These are phyloP conservation scores for Liolophura sinensis DNA, from an alignment of 1,140 invertebrate species.

Conservation along the genomic window DNA sequence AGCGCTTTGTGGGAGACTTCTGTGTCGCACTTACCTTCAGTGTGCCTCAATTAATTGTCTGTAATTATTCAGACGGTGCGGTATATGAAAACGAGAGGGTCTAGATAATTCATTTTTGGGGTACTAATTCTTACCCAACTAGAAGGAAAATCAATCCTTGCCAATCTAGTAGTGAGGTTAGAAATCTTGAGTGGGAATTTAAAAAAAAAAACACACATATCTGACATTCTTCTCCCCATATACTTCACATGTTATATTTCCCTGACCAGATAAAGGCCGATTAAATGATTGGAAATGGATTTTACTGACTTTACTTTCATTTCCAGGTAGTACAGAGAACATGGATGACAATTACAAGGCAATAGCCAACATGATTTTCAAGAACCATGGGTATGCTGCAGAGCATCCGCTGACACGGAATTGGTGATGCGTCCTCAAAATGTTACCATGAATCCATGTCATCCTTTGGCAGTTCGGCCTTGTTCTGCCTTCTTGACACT, in stretches of 20 bases:
- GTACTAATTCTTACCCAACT: too few relatives aligned
- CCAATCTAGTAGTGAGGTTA: not conserved
- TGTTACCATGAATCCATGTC: too few relatives aligned
- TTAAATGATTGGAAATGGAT: not conserved
- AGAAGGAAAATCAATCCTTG: not conserved
- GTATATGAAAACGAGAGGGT: too few relatives aligned
- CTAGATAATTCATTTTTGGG: too few relatives aligned
- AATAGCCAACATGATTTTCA: conserved; percentile 62
- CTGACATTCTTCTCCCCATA: not conserved
- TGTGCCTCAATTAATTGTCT: too few relatives aligned
- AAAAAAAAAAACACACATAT: not conserved
- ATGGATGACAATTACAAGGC: conserved; percentile 46
- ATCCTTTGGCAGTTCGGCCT: too few relatives aligned
- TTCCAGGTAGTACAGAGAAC: conserved; percentile 30
- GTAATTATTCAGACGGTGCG: too few relatives aligned
- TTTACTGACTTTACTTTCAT: conserved; percentile 7
- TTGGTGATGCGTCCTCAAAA: conserved; percentile 39
- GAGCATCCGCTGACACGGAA: conserved; percentile 70
- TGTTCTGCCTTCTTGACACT: too few relatives aligned
- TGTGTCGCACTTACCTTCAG: too few relatives aligned
- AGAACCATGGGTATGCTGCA: conserved; percentile 65
- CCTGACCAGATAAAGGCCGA: not conserved
- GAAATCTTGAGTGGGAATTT: not conserved
- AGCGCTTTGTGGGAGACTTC: too few relatives aligned
- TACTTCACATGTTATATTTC: not conserved